Base-by-base conservation (phyloP, 2,797 vertebrate species). In the Bufotes viridis region DNA sequence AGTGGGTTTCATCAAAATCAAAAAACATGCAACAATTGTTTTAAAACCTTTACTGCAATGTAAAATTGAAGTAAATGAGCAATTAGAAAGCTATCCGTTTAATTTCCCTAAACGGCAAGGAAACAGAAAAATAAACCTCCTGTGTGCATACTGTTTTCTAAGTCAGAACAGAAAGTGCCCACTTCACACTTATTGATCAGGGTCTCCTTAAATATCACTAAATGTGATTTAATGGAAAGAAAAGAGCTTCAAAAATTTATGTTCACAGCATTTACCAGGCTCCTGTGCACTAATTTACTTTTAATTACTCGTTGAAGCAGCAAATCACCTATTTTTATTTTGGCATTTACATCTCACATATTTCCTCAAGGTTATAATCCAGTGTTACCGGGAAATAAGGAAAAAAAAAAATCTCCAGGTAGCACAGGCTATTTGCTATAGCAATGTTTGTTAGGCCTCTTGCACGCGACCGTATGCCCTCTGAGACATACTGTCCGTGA, bases 11-110 rank as follows among this genome's bases (percentile, higher is more conserved):
- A 94, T 93, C 92, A 94, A 95, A 95, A 94, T 89, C 93, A 95
- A 95, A 87, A 70, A 82, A 95, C 93, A 94, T 95, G 93, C 94
- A 94, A 93, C 94, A 94, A 93, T 89, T 88, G 90, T 92, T 96
- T 96, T 88, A 94, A 95, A 95, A 94, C 90, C 91, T 95, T 94
- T 95, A 96, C 95, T 95, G 93, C 93, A 93, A 95, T 91, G 63
- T 94, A 95, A 95, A 92, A 95, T 91, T 91, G 91, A 93, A 93
- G 91, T 93, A 92, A 85, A 95, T 94, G 93, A 94, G 91, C 94
- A 94, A 94, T 95, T 92, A 92, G 91, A 92, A 93, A 93, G 86
- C 90, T 93, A 87, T 91, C 74, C 90, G 91, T 90, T 83, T 51
- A 3, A 84, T 87, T 63, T 79, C 89, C 82, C 88, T 88, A 80